Evolutionary conservation across 2,113 vertebrate genomes (phyloP), one percentile per base, ranked within the genome.

Genomic region (Vireo altiloquus): DNA sequence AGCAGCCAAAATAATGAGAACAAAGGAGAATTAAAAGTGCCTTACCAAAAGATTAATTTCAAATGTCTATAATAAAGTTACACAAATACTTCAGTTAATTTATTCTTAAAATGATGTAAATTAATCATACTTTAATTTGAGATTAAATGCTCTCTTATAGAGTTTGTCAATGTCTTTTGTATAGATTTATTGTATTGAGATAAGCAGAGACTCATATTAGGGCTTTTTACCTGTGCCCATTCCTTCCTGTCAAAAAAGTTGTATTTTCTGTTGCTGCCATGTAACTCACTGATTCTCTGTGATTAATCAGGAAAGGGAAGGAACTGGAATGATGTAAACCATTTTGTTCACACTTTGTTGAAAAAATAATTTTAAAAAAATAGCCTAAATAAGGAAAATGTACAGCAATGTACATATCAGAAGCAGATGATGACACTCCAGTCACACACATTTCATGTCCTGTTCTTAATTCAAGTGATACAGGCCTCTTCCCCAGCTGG

Each of bases 21-120:
- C 87, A 89, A 84, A 81, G 92, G 86, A 95, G 82, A 94, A 94
- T 96, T 91, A 93, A 95, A 97, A 97, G 70, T 75, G 40, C 87
- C 96, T 96, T 91, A 82, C 68, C 72, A 88, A 90, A 95, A 96
- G 87, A 96, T 92, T 93, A 69, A 87, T 97, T 98, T 96, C 89
- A 96, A 97, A 95, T 92, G 68, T 92, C 90, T 83, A 52, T 91
- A 95, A 96, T 94, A 94, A 98, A 97, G 79, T 92, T 92, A 96
- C 91, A 94, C 49, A 95, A 95, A 96, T 83, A 92, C 52, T 90
- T 92, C 93, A 37, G 50, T 86, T 92, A 95, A 96, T 93, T 85
- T 30, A 75, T 85, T 92, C 88, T 97, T 96, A 96, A 97, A 97
- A 98, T 91, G 96, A 82, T 11, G 1, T 65, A 96, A 94, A 94